Base-by-base conservation (phyloP, 2,888 invertebrate genomes). In the Lochmaea capreae region DNA sequence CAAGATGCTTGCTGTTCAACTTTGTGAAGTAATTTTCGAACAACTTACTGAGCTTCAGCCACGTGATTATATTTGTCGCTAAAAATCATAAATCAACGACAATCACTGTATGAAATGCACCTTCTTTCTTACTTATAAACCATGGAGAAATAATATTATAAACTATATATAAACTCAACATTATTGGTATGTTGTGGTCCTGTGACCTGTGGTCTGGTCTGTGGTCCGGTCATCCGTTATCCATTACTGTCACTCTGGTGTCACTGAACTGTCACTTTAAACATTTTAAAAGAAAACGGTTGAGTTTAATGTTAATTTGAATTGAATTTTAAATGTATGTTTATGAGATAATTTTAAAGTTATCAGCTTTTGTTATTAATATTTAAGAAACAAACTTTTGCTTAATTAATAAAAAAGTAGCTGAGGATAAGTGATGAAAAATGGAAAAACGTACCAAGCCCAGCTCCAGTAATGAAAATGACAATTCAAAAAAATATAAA, bases 401-500 rank as follows among this genome's bases (percentile, higher is more conserved):
- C n/a, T 5, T n/a, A 49, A n/a, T 49, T n/a, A 14, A 9, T 54
- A 18, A 16, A 54, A 18, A 9, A 54, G 54, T 18, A 18, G 5
- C 16, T 16, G 3, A 54, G 22, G 14, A 39, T 33, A 61, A 61
- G 33, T 16, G n/a, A 61, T 39, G 61, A 61, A 46, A 43, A 73
- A 65, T 49, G 69, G 58, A 74, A 71, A 65, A 67, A 46, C 22
- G 58, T 67, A 5, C 14, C 2, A 63, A 43, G 2, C 39, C 12
- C 16, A 43, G 43, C 5, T 12, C 42, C n/a, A 46, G 62, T 26
- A 71, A 46, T 61, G 49, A 75, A 67, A 46, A 68, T 9, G 65
- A 71, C 10, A 70, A 74, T 67, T 68, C 73, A 49, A 77, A 75
- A 59, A 76, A 73, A 67, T 76, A 78, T 57, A 69, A 72, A n/a